Base-by-base conservation (phyloP, 2,797 vertebrate genomes). In the Hypotaenidia okinawae region DNA sequence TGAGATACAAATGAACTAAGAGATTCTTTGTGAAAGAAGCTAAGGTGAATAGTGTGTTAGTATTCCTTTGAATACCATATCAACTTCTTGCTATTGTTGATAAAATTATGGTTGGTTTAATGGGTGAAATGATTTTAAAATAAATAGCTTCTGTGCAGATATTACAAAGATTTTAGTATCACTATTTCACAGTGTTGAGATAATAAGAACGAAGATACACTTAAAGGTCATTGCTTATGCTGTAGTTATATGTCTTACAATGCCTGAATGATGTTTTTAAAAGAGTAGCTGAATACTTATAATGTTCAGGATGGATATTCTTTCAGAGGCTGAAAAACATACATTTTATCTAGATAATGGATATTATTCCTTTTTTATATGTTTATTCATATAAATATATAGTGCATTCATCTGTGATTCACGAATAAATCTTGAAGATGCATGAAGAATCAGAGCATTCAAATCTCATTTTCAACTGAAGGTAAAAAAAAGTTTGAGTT, bases 191-290 rank as follows among this genome's bases (percentile, higher is more conserved):
- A 91, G 68, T 51, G 49, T 93, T 84, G 76, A 94, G 96, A 96
- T 97, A 96, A 97, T 93, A 81, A 89, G 54, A 95, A 78, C 62
- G 73, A 92, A 94, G 90, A 95, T 94, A 84, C 15, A 12, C 69
- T 93, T 95, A 97, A 97, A 97, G 97, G 97, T 97, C 97, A 97
- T 95, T 96, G 93, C 96, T 96, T 97, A 95, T 96, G 76, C 84
- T 92, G 79, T 84, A 87, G 92, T 94, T 96, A 52, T 84, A 68
- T 57, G 69, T 95, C 85, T 97, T 96, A 96, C 77, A 96, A 89
- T 94, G 95, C 72, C 79, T 96, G 96, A 95, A 90, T 95, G 88
- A 95, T 91, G 93, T 94, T 95, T 97, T 86, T 63, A 63, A 94
- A 95, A 96, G 77, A 96, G 66, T 89, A 76, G 84, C 91, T 95